A percentile compares a stretch with the other conserved stretches of the same genome.
Evolutionary conservation across 2,888 invertebrate species (phyloP).

Genomic region (Eilema griseolum): DNA sequence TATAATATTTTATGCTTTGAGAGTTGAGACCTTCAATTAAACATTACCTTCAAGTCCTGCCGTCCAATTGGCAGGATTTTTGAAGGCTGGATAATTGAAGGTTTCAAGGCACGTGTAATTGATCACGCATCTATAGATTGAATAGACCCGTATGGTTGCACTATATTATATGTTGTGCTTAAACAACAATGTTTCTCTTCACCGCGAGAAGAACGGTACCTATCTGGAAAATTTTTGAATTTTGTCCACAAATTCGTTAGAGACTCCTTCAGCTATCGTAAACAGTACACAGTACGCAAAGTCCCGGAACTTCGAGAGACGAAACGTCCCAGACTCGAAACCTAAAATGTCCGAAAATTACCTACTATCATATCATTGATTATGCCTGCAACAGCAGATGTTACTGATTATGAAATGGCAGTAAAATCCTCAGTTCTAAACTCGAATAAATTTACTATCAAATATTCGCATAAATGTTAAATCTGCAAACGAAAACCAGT

Average conservation of each 20-base stretch:
- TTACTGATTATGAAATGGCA: not conserved
- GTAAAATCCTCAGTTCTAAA: not conserved
- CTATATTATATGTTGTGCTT: not conserved
- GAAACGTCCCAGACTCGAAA: too few relatives aligned
- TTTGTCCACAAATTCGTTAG: not conserved
- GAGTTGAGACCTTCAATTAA: too few relatives aligned
- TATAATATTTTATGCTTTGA: not conserved
- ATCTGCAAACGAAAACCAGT: conserved; percentile 2
- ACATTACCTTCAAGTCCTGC: too few relatives aligned
- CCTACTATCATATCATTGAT: too few relatives aligned
- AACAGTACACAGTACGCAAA: too few relatives aligned
- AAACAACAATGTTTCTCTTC: not conserved
- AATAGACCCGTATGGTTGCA: not conserved
- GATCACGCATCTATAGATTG: not conserved
- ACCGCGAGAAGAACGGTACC: not conserved
- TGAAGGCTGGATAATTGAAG: not conserved
- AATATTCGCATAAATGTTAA: not conserved
- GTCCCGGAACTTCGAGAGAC: too few relatives aligned
- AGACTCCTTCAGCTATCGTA: not conserved
- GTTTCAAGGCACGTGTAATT: not conserved
- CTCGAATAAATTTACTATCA: not conserved
- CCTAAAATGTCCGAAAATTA: too few relatives aligned
- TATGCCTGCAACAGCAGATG: not conserved
- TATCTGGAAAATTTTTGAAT: not conserved
- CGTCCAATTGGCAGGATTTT: not conserved